phyloP scores from a whole-genome alignment of 2,888 invertebrate species.

The Eutolmus rufibarbis region DNA sequence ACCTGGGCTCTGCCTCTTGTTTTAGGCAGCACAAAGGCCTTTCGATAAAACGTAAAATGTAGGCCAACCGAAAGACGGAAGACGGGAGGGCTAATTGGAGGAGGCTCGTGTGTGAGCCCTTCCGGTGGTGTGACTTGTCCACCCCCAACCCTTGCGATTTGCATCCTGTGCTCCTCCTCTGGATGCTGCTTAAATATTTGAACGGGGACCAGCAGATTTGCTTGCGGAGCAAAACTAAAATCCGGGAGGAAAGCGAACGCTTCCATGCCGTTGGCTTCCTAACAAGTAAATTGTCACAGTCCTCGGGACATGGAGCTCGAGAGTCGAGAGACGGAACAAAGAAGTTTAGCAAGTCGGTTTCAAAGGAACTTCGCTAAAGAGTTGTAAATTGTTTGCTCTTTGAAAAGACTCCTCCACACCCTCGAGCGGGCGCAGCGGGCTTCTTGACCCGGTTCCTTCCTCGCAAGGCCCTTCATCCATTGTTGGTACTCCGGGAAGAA shows the following conservation, averaged over 20 bases:
- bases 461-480: background rate
- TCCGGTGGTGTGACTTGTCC: background rate
- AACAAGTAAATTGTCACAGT: slow-evolving; percentile 13
- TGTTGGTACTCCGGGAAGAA: background rate
- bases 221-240: background rate
- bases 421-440: background rate
- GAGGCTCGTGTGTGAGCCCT: background rate
- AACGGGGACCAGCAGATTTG: slow-evolving; percentile 9
- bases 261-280: background rate
- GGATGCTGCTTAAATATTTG: slow-evolving; percentile 7
- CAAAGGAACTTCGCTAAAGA: slow-evolving; percentile 7
- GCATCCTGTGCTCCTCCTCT: background rate
- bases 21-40: background rate
- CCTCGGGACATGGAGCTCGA: background rate
- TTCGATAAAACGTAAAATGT: background rate
- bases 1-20: background rate
- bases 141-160: background rate
- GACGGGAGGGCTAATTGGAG: background rate
- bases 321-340: background rate
- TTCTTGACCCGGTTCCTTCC: slow-evolving; percentile 12
- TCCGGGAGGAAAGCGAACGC: background rate
- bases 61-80: background rate
- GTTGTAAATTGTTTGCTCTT: background rate
- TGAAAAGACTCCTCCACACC: background rate
- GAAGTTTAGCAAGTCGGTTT: slow-evolving; percentile 5